Base-by-base conservation (phyloP, 2,797 vertebrate species). In the Melanotaenia trifasciata region DNA sequence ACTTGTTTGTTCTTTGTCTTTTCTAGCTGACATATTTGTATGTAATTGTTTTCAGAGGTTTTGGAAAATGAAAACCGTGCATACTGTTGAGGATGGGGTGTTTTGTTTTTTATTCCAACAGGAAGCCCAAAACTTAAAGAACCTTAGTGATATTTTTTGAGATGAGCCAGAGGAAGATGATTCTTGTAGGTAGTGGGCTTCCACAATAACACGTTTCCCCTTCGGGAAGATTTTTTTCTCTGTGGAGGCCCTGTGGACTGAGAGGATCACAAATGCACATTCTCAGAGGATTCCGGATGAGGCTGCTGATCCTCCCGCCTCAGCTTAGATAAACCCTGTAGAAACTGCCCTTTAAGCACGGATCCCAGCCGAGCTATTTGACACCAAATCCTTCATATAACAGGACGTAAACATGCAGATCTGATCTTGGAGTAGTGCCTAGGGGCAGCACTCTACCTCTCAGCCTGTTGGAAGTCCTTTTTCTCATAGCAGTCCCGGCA, bases 21-120 rank as follows among this genome's bases (percentile, higher is more conserved):
- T 92, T 93, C 87, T 92, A 92, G 88, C 89, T 87, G 90, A 90
- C 81, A 90, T 79, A 87, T 90, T 86, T 92, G 83, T 93, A 87
- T 84, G 87, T 84, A 85, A 86, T 76, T 83, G 67, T 86, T 79
- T 84, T 87, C 80, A 69, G 78, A 76, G 60, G 86, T 89, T 88
- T 93, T 87, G 86, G 80, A 87, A 72, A 89, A 88, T 81, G 84
- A 67, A 80, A 87, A 78, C 79, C 67, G 62, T 70, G 78, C 84
- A 77, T 58, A 72, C 83, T 78, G 63, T 88, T 70, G 70, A 80
- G 58, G 59, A 69, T 18, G 67, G 40, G 40, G 24, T 50, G 47
- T 40, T 28, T 56, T 56, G n/a, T n/a, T 12, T 12, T 0, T 12
- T 12, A 10, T 36, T 8, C 43, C 47, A 26, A 53, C 51, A 53